These are phyloP conservation scores for Metaphire vulgaris DNA, from an alignment of 1,140 invertebrate species.

Conservation along the genomic window DNA sequence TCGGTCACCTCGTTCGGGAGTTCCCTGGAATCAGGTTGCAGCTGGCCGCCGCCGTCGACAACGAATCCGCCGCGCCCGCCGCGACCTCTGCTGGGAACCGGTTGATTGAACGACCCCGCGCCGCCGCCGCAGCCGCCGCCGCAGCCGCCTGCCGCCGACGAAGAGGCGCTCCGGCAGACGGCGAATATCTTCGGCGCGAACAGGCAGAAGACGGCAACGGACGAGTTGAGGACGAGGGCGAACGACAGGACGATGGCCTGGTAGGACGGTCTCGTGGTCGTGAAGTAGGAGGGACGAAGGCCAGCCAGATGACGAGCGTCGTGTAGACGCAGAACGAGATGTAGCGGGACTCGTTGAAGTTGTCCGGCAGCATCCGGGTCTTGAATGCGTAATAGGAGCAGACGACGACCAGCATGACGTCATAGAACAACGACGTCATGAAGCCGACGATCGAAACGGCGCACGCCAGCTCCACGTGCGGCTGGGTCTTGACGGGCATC, in stretches of 20 bases:
- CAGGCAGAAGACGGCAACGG: constrained; percentile 36
- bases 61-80: no score
- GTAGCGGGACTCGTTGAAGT: constrained; percentile 46
- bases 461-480: constrained; percentile 26
- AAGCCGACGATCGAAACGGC: constrained; percentile 15
- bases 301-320: constrained; percentile 41
- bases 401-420: constrained; percentile 74
- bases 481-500: constrained; percentile 7
- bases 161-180: no score
- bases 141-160: no score
- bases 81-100: no score
- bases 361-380: constrained; percentile 41
- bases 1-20: no score
- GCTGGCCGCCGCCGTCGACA: no score
- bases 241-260: constrained; percentile 31
- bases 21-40: no score
- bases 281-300: constrained; percentile 41
- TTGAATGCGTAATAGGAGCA: constrained; percentile 83
- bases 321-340: constrained; percentile 44
- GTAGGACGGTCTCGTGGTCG: constrained; percentile 32
- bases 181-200: constrained; percentile 49
- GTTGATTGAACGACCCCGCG: no score
- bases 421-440: constrained; percentile 62
- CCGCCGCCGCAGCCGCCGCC: no score
- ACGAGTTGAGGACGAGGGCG: constrained; percentile 36